Evolutionary conservation across 1,140 invertebrate genomes (phyloP).

Genomic region (Lordiphosa collinella): DNA sequence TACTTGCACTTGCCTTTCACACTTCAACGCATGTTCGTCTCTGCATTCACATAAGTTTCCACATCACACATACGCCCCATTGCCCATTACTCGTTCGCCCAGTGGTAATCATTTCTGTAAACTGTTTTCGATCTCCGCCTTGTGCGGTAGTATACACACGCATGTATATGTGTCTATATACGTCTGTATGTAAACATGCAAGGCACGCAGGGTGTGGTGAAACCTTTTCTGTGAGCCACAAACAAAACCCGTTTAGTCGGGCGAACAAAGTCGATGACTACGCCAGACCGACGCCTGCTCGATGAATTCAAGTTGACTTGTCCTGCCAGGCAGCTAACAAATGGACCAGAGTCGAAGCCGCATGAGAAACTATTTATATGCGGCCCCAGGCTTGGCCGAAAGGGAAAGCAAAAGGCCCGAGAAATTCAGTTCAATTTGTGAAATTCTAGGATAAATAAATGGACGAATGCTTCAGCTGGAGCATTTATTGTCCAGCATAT

Average conservation of each 20-base stretch:
- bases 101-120: conserved; percentile 70
- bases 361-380: conserved; percentile 62
- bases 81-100: conserved; percentile 67
- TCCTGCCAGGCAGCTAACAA: conserved; percentile 56
- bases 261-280: conserved; percentile 1
- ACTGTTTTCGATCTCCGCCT: conserved; percentile 65
- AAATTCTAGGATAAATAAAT: conserved; percentile 4
- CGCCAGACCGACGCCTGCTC: not conserved
- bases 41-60: conserved; percentile 19
- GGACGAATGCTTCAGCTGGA: conserved; percentile 2
- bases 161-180: conserved; percentile 24
- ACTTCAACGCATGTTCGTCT: conserved; percentile 16
- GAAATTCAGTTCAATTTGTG: conserved; percentile 7
- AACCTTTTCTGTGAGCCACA: conserved; percentile 10
- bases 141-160: conserved; percentile 12
- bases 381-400: conserved; percentile 13
- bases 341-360: conserved; percentile 38
- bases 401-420: not conserved
- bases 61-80: conserved; percentile 62
- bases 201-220: not conserved
- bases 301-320: conserved; percentile 51
- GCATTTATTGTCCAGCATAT: not conserved
- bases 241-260: conserved; percentile 17
- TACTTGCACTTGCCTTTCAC: conserved; percentile 18
- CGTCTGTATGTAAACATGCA: conserved; percentile 18